A percentile compares a stretch with the other conserved stretches of the same genome.
Evolutionary conservation across 2,113 vertebrate species (phyloP).

Genomic region (Gavialis gangeticus): DNA sequence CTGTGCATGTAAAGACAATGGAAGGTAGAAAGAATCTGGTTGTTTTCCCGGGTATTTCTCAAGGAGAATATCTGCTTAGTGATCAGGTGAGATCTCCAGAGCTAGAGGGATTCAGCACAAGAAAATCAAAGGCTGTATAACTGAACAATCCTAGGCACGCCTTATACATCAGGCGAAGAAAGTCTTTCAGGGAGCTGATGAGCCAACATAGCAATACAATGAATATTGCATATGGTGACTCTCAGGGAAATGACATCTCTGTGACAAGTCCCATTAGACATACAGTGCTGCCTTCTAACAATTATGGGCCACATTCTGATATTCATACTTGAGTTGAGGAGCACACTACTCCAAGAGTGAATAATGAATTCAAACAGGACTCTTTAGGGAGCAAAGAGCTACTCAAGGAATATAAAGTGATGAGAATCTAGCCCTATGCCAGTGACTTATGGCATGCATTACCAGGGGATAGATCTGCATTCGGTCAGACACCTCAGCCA

Average conservation of each 20-base stretch:
- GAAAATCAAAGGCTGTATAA: slow-evolving; percentile 33
- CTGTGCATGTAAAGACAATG: background rate
- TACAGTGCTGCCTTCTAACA: background rate
- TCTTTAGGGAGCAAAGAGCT: background rate
- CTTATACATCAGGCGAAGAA: background rate
- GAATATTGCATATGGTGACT: background rate
- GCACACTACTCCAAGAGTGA: background rate
- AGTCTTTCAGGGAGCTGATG: slow-evolving; percentile 31
- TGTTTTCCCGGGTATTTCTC: background rate
- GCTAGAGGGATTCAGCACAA: slow-evolving; percentile 18
- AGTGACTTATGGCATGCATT: background rate
- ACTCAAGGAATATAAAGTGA: background rate
- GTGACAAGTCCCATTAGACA: background rate
- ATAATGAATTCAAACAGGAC: background rate
- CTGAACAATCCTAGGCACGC: slow-evolving; percentile 32
- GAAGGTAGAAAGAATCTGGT: background rate
- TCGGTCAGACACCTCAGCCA: background rate
- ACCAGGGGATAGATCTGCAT: background rate
- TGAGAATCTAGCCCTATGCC: background rate
- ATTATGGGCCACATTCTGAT: background rate
- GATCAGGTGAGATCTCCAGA: background rate
- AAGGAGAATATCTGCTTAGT: background rate
- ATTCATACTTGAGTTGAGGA: background rate
- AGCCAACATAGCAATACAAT: background rate
- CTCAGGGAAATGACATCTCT: background rate